Evolutionary conservation across 2,113 vertebrate species (phyloP), one percentile per base, ranked within the genome.

Genomic region (Rhinolophus ferrumequinum): DNA sequence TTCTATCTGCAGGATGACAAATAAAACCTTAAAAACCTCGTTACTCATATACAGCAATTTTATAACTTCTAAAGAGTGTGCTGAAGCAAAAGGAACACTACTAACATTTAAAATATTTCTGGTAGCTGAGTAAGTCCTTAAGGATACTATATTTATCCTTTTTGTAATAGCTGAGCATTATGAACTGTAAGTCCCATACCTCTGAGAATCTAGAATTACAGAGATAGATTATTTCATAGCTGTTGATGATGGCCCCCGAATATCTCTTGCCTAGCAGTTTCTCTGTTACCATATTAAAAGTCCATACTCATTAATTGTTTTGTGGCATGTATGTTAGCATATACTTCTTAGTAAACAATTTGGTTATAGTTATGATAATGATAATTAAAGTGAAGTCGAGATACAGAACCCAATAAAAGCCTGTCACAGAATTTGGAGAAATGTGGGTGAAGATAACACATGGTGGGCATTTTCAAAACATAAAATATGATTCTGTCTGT

Each of bases 171-270:
- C 21, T 64, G 14, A 77, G 3, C 26, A 54, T 72, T 70, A 62
- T 50, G 41, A 88, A 66, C 88, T 95, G 41, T 72, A 62, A 21
- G 16, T 81, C 5, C 6, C 2, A 60, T 58, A 76, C 22, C 22
- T 75, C 22, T 54, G 67, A 90, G 11, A 84, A 93, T 88, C 21
- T 54, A 88, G 26, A 89, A 85, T 62, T 95, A 60, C 26, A 82
- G 35, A 50, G 22, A 41, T 50, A 82, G 30, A 72, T 86, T 91
- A 22, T 54, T 88, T 80, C 9, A 7, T 64, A 64, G 22, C 10
- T 70, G 52, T 44, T 91, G 94, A 60, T 80, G 18, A 85, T 84
- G 33, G 0, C 0, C 7, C 2, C 15, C 10, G 79, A 52, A 79
- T 70, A 79, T 41, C 6, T 77, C 15, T 72, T 94, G 0, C 0